Evolutionary conservation across 2,113 vertebrate genomes (phyloP).

Genomic region (Numida meleagris): DNA sequence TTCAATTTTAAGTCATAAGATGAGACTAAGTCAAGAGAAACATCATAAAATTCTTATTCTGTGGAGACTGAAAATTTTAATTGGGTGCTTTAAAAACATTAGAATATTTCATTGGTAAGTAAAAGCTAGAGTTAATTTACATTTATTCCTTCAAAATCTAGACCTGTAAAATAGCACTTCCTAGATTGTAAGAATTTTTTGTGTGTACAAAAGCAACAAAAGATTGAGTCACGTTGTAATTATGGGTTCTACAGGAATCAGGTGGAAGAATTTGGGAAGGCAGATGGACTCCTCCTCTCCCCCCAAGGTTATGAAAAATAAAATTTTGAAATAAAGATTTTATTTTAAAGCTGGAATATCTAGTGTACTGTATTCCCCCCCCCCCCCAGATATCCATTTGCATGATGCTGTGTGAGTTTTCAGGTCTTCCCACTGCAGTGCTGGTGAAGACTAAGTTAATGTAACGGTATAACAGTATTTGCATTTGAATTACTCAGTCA

Average conservation of each 20-base stretch:
- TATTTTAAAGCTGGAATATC: not conserved
- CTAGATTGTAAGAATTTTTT: not conserved
- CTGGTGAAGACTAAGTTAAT: not conserved
- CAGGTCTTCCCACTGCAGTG: not conserved
- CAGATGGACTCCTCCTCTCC: not conserved
- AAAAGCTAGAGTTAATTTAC: not conserved
- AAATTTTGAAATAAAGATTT: not conserved
- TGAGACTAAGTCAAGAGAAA: not conserved
- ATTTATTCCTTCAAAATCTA: not conserved
- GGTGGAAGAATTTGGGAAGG: not conserved
- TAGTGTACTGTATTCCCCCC: not conserved
- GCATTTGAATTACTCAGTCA: not conserved
- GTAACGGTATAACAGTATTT: not conserved
- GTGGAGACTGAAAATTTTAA: not conserved
- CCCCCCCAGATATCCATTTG: not conserved
- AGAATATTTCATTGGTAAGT: not conserved
- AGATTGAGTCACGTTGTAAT: not conserved
- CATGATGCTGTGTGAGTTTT: not conserved
- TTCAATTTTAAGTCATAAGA: not conserved
- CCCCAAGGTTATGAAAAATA: not conserved
- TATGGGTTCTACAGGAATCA: not conserved
- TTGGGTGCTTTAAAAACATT: not conserved
- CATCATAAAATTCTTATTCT: not conserved
- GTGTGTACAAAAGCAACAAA: not conserved
- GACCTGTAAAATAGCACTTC: not conserved